A percentile compares a stretch with the other conserved stretches of the same genome.
Conservation (phyloP, 1,140 invertebrate genomes). For the Leucophenga varia region DNA sequence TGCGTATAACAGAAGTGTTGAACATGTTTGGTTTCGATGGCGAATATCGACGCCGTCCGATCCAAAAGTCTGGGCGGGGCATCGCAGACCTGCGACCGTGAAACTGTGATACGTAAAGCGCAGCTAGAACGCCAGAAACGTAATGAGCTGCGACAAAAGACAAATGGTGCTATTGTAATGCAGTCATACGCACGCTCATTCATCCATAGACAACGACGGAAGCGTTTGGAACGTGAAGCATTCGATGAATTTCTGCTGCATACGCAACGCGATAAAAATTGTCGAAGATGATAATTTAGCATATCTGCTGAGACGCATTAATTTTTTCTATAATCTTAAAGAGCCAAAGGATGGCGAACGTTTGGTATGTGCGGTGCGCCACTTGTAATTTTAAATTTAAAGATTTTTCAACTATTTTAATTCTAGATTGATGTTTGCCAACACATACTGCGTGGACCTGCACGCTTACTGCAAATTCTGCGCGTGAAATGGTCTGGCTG, state of each 20-base stretch:
- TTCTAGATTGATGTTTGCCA: slow-evolving; percentile 49
- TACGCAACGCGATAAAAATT: slow-evolving; percentile 55
- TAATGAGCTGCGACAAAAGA: slow-evolving; percentile 67
- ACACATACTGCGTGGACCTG: slow-evolving; percentile 38
- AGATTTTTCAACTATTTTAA: neutral
- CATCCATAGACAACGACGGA: slow-evolving; percentile 66
- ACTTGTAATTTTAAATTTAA: neutral
- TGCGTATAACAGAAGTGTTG: too few relatives aligned
- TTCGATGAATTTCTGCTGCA: slow-evolving; percentile 68
- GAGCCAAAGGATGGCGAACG: slow-evolving; percentile 67
- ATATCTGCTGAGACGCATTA: slow-evolving; percentile 63
- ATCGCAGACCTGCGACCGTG: slow-evolving; percentile 69
- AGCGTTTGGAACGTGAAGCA: slow-evolving; percentile 64
- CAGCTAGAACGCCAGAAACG: slow-evolving; percentile 83
- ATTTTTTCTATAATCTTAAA: slow-evolving; percentile 74
- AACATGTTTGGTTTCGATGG: slow-evolving; percentile 87
- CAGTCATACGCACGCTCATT: slow-evolving; percentile 75
- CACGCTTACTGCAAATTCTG: slow-evolving; percentile 33
- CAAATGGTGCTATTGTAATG: slow-evolving; percentile 69
- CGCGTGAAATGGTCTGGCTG: slow-evolving; percentile 35
- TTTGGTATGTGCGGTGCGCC: slow-evolving; percentile 62
- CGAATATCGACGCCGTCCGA: slow-evolving; percentile 81
- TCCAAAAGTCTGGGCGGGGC: slow-evolving; percentile 89
- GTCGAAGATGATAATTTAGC: slow-evolving; percentile 60
- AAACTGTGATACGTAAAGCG: slow-evolving; percentile 69